A percentile compares a stretch with the other conserved stretches of the same genome.
Conservation (phyloP, 2,888 invertebrate species). For the Coelinius sp. region DNA sequence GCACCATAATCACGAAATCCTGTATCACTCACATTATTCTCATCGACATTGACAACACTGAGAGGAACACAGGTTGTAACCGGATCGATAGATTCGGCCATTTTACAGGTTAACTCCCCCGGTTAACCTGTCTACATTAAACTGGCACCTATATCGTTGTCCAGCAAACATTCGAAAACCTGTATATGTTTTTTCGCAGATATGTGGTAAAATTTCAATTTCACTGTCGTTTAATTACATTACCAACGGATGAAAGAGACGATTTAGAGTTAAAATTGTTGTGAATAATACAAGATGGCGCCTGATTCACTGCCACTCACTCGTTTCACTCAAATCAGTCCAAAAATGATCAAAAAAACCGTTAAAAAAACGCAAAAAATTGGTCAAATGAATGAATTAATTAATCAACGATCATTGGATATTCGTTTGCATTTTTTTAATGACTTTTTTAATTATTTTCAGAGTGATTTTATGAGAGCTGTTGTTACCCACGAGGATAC, state of each 20-base stretch:
- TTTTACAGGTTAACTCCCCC: conserved; percentile 53
- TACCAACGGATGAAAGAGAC: neutral
- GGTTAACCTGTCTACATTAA: conserved; percentile 52
- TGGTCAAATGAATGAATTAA: too few species aligned
- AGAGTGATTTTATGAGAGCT: too few species aligned
- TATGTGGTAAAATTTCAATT: conserved; percentile 13
- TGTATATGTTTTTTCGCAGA: conserved; percentile 24
- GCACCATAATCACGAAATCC: neutral
- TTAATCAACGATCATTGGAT: too few species aligned
- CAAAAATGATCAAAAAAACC: too few species aligned
- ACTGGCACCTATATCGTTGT: conserved; percentile 18
- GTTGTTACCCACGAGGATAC: neutral
- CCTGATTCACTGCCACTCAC: neutral
- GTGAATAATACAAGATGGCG: neutral
- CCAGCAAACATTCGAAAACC: conserved; percentile 20
- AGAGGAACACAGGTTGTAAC: conserved; percentile 58
- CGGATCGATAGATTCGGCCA: conserved; percentile 63
- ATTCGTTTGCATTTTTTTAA: too few species aligned
- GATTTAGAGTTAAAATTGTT: neutral
- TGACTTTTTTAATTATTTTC: too few species aligned
- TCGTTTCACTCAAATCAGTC: too few species aligned
- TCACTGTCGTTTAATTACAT: neutral
- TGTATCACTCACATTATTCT: conserved; percentile 26
- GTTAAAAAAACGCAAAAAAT: too few species aligned
- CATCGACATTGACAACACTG: conserved; percentile 52